Evolutionary conservation across 2,797 vertebrate genomes (phyloP).

Genomic region (Mormyrus hasselquistii): DNA sequence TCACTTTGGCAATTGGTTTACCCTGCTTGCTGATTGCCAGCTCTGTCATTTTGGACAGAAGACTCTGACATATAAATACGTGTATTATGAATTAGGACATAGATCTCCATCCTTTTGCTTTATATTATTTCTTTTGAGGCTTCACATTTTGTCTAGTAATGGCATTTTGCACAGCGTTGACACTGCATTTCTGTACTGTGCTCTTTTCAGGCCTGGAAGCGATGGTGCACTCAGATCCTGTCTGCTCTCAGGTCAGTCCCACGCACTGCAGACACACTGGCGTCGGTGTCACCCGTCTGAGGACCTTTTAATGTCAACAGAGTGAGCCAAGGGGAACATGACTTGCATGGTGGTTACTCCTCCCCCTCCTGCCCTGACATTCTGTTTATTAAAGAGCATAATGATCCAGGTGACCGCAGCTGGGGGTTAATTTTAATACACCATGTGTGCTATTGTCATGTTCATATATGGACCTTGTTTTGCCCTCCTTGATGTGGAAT

Average conservation of each 20-base stretch:
- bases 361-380: background rate
- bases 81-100: background rate
- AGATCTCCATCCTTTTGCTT: background rate
- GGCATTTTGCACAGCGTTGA: background rate
- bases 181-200: background rate
- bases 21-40: background rate
- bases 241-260: constrained; percentile 85
- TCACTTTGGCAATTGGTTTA: background rate
- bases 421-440: background rate
- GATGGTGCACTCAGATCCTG: constrained; percentile 97
- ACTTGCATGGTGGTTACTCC: background rate
- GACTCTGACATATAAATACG: background rate
- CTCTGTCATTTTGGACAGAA: background rate
- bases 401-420: background rate
- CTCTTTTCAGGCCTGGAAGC: constrained; percentile 83
- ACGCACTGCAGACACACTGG: background rate
- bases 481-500: background rate
- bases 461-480: background rate
- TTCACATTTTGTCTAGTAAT: background rate
- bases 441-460: background rate
- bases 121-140: background rate
- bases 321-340: background rate
- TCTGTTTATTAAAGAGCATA: background rate
- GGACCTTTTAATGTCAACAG: background rate
- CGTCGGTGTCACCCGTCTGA: background rate